phyloP scores from a whole-genome alignment of 2,888 invertebrate genomes.

The Tetranychus truncatus region DNA sequence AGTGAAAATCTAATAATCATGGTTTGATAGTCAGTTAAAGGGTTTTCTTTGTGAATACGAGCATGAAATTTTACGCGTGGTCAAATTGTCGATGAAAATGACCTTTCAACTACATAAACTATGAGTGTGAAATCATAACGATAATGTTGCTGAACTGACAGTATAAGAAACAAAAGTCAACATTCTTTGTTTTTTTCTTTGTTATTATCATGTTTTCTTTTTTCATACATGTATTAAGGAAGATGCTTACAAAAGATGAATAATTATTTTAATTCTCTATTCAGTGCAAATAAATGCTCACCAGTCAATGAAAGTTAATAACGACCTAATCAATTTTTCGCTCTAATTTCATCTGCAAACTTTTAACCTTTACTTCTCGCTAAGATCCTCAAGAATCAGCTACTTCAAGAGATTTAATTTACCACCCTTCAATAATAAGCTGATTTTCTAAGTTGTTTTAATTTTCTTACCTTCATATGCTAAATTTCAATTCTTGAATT shows the following conservation, averaged over 20 bases:
- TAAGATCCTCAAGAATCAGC: no score
- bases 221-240: slow-evolving; percentile 21
- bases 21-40: no score
- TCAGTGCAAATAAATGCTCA: slow-evolving; percentile 54
- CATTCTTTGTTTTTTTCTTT: background rate
- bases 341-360: slow-evolving; percentile 38
- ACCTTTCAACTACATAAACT: no score
- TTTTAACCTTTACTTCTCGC: no score
- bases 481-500: slow-evolving; percentile 63
- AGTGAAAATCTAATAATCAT: background rate
- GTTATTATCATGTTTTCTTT: background rate
- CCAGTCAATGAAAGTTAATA: slow-evolving; percentile 46
- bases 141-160: no score
- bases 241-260: slow-evolving; percentile 45
- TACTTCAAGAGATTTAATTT: no score
- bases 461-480: slow-evolving; percentile 37
- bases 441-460: slow-evolving; percentile 45
- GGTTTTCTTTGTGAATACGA: no score
- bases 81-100: no score
- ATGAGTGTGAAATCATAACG: no score
- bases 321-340: slow-evolving; percentile 36
- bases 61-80: no score
- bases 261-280: slow-evolving; percentile 52
- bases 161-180: background rate
- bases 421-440: slow-evolving; percentile 32